phyloP scores from a whole-genome alignment of 2,113 vertebrate species.

The Pyxicephalus adspersus region DNA sequence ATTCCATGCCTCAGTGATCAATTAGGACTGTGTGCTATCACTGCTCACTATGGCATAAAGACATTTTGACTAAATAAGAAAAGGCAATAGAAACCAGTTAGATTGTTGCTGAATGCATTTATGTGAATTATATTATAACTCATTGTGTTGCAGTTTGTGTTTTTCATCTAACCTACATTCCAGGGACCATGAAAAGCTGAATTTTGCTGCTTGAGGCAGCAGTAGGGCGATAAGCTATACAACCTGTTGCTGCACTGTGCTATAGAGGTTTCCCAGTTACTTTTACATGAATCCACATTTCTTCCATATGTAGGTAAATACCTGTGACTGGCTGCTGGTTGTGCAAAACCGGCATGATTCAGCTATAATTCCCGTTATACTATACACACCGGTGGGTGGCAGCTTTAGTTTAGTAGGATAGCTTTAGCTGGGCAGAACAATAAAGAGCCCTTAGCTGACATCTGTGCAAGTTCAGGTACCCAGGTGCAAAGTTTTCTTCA shows the following conservation, averaged over 20 bases:
- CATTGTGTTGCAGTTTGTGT: constrained; percentile 7
- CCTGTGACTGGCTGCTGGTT: neutral
- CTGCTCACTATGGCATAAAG: constrained; percentile 24
- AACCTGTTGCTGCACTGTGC: neutral
- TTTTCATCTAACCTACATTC: constrained; percentile 8
- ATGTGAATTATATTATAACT: neutral
- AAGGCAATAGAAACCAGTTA: constrained; percentile 19
- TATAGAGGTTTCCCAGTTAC: neutral
- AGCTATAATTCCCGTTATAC: too few species aligned
- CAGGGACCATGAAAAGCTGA: neutral
- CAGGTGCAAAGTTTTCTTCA: too few species aligned
- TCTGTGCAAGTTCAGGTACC: too few species aligned
- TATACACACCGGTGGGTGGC: too few species aligned
- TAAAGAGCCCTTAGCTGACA: too few species aligned
- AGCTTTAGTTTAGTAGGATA: too few species aligned
- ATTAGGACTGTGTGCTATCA: constrained; percentile 23
- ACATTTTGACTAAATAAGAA: constrained; percentile 22
- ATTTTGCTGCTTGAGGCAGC: neutral
- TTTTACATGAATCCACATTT: neutral
- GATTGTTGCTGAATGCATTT: neutral
- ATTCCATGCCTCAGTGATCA: constrained; percentile 12
- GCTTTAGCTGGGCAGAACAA: too few species aligned
- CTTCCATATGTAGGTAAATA: neutral
- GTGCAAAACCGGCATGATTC: too few species aligned
- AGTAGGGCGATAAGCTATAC: neutral